Percentiles rank a stretch among this genome's conserved stretches.
Evolutionary conservation across 2,888 invertebrate species (phyloP).

Genomic region (Eulithis prunata): DNA sequence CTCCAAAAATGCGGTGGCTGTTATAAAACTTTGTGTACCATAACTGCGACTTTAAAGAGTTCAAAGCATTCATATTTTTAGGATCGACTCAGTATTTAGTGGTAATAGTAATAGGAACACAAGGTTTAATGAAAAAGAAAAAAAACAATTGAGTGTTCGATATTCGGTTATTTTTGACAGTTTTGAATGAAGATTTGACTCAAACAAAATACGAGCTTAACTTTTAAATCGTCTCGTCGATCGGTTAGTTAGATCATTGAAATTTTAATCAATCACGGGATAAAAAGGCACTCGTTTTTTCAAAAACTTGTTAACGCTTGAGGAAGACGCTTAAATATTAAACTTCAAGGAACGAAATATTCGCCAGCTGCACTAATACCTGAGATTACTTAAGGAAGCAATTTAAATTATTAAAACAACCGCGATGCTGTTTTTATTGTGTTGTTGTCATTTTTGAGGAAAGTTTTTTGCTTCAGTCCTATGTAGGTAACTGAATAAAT

Average conservation of each 20-base stretch:
- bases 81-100: no score
- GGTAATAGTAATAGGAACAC: no score
- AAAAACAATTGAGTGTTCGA: no score
- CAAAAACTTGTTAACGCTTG: not conserved
- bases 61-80: not conserved
- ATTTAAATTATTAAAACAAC: constrained; percentile 26
- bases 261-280: no score
- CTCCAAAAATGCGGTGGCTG: not conserved
- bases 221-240: no score
- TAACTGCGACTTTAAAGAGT: not conserved
- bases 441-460: not conserved
- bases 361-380: constrained; percentile 29
- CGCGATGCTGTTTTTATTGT: constrained; percentile 4
- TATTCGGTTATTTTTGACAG: no score
- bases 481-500: no score
- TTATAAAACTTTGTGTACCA: not conserved
- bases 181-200: no score
- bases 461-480: no score
- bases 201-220: no score
- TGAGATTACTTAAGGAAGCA: constrained; percentile 21
- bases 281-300: not conserved
- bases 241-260: no score
- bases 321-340: constrained; percentile 39
- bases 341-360: constrained; percentile 30
- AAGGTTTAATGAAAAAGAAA: no score